Evolutionary conservation across 2,113 vertebrate species (phyloP), one percentile per base, ranked within the genome.

Genomic region (Oreochromis aureus): DNA sequence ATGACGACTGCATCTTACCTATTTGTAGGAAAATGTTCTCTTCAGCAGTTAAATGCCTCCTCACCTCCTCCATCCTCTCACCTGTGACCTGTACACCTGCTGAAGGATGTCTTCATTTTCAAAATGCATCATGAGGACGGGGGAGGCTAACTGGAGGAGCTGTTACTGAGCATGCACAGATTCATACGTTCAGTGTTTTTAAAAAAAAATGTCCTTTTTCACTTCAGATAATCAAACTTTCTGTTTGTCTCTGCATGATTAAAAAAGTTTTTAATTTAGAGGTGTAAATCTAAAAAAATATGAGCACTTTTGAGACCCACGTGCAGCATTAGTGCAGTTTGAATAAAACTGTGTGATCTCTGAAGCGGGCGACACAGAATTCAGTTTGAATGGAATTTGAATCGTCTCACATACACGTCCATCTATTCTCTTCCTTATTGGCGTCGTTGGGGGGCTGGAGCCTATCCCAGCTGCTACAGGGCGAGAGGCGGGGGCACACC

Each of bases 1-100:
- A 7, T 2, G 32, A 73, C 8, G 39, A 44, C 39, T 16, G n/a
- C 66, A 16, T 2, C 19, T 46, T 1, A 41, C 15, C 39, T 22
- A 5, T 69, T 0, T 24, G n/a, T 24, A 6, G 36, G 12, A 44
- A 71, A 41, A 15, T 12, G 6, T 69, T 41, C 10, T 22, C 34
- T 22, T 39, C 1, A 0, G 61, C 6, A 19, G 18, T 5, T 30
- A 30, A 30, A 8, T 32, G 1, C 3, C 6, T 66, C 32, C 32
- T 66, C 19, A 0, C 39, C 6, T 66, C 44, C 44, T 48, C 10
- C 19, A n/a, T 69, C 36, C 34, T 69, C 2, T 18, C 6, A 19
- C 61, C 58, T 63, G 1, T 59, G 7, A 59, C 58, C 61, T 22
- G 1, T 27, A 4, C 22, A 6, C 22, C 6, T 8, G 34, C 4